Percentiles rank a stretch among this genome's conserved stretches.
These are phyloP conservation scores for Aix galericulata DNA, from an alignment of 2,113 vertebrate species.

Conservation along the genomic window DNA sequence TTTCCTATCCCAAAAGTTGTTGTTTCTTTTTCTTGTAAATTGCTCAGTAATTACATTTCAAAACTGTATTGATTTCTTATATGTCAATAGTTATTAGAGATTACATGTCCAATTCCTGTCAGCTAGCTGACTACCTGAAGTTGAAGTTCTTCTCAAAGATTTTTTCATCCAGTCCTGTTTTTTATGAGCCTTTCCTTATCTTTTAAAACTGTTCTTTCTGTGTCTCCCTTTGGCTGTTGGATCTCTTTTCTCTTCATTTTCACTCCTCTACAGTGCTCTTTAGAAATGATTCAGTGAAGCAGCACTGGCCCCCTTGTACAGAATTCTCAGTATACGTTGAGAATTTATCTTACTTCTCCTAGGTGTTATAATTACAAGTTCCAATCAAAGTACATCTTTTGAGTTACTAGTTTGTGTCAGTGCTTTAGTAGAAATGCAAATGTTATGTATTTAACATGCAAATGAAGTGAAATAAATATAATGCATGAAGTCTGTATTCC, in stretches of 20 bases:
- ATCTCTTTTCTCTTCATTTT: not conserved
- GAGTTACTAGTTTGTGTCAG: constrained; percentile 56
- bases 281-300: constrained; percentile 43
- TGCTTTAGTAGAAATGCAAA: constrained; percentile 71
- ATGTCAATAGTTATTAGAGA: constrained; percentile 54
- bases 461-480: constrained; percentile 73
- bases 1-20: not conserved
- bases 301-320: not conserved
- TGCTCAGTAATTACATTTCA: constrained; percentile 42
- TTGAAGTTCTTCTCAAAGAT: not conserved
- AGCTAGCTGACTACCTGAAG: not conserved
- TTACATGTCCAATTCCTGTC: constrained; percentile 37
- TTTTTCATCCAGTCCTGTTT: not conserved
- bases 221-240: not conserved
- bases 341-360: constrained; percentile 52
- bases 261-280: not conserved
- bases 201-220: not conserved
- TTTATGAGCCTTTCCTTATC: not conserved
- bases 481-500: constrained; percentile 63
- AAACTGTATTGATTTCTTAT: constrained; percentile 59
- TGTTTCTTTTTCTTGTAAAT: not conserved
- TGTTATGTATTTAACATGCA: constrained; percentile 72
- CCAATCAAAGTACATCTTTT: constrained; percentile 61
- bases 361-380: constrained; percentile 52
- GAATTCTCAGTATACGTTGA: not conserved